Evolutionary conservation across 2,797 vertebrate species (phyloP).

Genomic region (Sebastes baramenuke): DNA sequence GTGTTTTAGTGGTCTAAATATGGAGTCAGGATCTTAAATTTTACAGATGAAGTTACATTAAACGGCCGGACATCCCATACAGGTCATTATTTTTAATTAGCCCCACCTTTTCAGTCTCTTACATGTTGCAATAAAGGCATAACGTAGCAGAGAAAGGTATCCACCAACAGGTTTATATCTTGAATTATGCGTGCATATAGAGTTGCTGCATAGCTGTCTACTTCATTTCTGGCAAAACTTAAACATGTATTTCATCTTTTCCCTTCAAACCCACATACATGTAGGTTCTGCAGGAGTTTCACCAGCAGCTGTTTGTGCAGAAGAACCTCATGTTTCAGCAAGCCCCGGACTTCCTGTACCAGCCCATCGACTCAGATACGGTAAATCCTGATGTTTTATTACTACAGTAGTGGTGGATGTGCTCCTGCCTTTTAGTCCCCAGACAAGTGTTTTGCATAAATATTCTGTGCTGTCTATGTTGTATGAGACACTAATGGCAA

Average conservation of each 20-base stretch:
- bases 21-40: background rate
- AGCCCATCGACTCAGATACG: conserved; percentile 91
- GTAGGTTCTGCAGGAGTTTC: conserved; percentile 91
- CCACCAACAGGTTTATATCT: background rate
- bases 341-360: conserved; percentile 88
- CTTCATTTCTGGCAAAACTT: background rate
- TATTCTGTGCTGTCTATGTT: background rate
- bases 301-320: conserved; percentile 92
- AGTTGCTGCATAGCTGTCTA: background rate
- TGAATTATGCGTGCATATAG: background rate
- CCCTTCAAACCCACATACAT: background rate
- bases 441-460: background rate
- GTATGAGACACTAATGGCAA: background rate
- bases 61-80: background rate
- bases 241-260: background rate
- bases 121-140: background rate
- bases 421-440: background rate
- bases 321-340: conserved; percentile 89
- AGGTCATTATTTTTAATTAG: background rate
- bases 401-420: background rate
- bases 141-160: background rate
- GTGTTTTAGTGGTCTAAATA: background rate
- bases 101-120: background rate
- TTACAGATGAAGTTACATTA: background rate
- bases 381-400: conserved; percentile 74